Evolutionary conservation across 2,113 vertebrate genomes (phyloP).

Genomic region (Nematolebias whitei): DNA sequence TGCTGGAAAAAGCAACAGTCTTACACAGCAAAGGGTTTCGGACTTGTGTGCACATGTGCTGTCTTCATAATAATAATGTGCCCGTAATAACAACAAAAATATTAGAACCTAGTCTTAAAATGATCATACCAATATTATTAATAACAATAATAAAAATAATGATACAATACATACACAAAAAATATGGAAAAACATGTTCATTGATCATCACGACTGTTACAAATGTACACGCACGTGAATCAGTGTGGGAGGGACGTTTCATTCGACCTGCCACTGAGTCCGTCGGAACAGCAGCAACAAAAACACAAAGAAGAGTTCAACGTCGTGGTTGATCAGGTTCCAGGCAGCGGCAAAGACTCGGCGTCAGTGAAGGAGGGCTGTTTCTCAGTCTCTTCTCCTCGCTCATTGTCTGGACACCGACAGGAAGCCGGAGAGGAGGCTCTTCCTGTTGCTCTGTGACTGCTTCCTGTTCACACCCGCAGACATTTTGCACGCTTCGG

Average conservation of each 20-base stretch:
- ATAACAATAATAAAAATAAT: slow-evolving; percentile 81
- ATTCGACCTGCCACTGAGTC: slow-evolving; percentile 36
- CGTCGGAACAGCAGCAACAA: slow-evolving; percentile 24
- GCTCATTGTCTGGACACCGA: slow-evolving; percentile 77
- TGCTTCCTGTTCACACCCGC: slow-evolving; percentile 69
- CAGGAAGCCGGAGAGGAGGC: slow-evolving; percentile 75
- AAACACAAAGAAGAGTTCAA: slow-evolving; percentile 40
- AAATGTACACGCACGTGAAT: slow-evolving; percentile 74
- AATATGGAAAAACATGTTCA: slow-evolving; percentile 52
- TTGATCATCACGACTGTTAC: slow-evolving; percentile 72
- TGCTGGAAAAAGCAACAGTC: slow-evolving; percentile 20
- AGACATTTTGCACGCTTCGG: slow-evolving; percentile 72
- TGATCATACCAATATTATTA: slow-evolving; percentile 78
- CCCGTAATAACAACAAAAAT: slow-evolving; percentile 65
- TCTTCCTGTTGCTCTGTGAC: slow-evolving; percentile 76
- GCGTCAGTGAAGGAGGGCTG: slow-evolving; percentile 48
- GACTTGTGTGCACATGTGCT: slow-evolving; percentile 44
- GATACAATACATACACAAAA: slow-evolving; percentile 83
- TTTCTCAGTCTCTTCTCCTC: slow-evolving; percentile 50
- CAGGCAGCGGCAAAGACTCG: slow-evolving; percentile 49
- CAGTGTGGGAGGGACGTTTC: slow-evolving; percentile 18
- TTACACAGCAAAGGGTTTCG: slow-evolving; percentile 38
- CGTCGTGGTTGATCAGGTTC: slow-evolving; percentile 53
- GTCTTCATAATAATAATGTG: slow-evolving; percentile 71
- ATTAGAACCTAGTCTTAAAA: slow-evolving; percentile 67